Conservation (phyloP, 2,797 vertebrate species). For the Phataginus tricuspis region DNA sequence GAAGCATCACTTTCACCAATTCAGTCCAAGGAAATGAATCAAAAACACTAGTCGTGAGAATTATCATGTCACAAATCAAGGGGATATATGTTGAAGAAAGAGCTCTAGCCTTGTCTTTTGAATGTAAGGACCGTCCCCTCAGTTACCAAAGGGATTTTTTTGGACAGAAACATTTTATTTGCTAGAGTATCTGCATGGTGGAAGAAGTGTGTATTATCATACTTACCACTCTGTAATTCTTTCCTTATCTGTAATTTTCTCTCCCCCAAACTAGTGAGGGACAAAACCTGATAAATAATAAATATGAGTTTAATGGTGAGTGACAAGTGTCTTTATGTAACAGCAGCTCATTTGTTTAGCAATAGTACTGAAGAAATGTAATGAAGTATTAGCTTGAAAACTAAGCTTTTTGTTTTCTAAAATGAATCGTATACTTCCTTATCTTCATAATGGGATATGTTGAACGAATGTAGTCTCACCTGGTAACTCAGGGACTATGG, state of each 20-base stretch:
- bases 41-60: constrained; percentile 7
- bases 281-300: background rate
- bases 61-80: constrained; percentile 35
- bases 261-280: background rate
- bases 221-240: background rate
- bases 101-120: background rate
- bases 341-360: constrained; percentile 14
- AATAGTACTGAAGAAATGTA: constrained; percentile 25
- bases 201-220: background rate
- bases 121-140: background rate
- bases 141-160: background rate
- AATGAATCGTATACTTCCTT: background rate
- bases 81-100: constrained; percentile 9
- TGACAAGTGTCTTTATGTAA: background rate
- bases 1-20: constrained; percentile 2
- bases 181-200: constrained; percentile 1
- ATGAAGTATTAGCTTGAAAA: constrained; percentile 23
- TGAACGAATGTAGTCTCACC: background rate
- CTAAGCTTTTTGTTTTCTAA: background rate
- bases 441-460: background rate
- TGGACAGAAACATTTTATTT: constrained; percentile 13
- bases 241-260: constrained; percentile 9
- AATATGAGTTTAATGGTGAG: constrained; percentile 4
- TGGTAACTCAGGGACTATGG: background rate
- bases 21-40: constrained; percentile 31